Conservation (phyloP, 2,797 vertebrate species). For the Scomberomorus guttatus region DNA sequence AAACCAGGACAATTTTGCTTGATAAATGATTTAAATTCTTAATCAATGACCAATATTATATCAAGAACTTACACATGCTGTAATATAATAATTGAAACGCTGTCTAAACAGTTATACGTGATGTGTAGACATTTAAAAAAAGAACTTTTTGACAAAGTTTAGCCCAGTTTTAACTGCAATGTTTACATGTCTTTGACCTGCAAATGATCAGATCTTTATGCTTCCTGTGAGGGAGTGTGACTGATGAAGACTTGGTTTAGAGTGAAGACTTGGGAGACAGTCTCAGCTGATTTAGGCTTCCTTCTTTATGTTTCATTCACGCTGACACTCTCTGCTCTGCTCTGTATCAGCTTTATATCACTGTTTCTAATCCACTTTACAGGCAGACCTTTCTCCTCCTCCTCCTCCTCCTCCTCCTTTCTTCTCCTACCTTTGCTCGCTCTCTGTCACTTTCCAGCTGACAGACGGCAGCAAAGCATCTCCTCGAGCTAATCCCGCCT, state of each 20-base stretch:
- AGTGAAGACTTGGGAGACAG: not conserved
- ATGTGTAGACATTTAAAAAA: not conserved
- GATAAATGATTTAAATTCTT: too few species aligned
- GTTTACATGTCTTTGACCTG: not conserved
- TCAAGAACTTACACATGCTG: too few species aligned
- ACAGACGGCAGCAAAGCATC: slow-evolving; percentile 44
- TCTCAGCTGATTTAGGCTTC: slow-evolving; percentile 15
- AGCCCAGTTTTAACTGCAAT: not conserved
- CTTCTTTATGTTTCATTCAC: slow-evolving; percentile 25
- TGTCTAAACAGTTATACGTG: not conserved
- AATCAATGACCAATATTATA: too few species aligned
- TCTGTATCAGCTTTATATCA: slow-evolving; percentile 60
- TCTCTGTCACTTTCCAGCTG: slow-evolving; percentile 32
- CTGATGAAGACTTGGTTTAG: not conserved
- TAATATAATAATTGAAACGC: not conserved
- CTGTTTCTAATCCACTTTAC: slow-evolving; percentile 64
- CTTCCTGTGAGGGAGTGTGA: not conserved
- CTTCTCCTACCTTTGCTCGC: not conserved
- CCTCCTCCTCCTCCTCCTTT: slow-evolving; percentile 6
- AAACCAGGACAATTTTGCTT: not conserved
- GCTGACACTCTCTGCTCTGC: not conserved
- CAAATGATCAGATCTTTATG: not conserved
- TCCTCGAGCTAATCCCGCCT: slow-evolving; percentile 49
- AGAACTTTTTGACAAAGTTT: too few species aligned
- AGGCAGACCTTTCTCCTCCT: slow-evolving; percentile 12